Base-by-base conservation (phyloP, 2,888 invertebrate genomes). In the Drosophila putrida region DNA sequence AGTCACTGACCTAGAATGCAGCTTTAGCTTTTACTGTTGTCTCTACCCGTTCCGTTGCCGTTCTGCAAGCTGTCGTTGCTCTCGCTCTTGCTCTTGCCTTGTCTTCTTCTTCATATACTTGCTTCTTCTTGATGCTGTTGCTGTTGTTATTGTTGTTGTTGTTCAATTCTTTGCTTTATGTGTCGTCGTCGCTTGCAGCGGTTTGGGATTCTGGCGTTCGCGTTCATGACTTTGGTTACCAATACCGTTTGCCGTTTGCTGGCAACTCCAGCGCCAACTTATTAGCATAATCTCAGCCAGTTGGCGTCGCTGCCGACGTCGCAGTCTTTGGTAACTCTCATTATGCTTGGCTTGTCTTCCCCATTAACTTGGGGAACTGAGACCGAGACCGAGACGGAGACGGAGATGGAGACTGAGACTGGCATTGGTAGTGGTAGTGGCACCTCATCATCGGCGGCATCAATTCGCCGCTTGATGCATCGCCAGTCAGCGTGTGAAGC, bases 1-100 rank as follows among this genome's bases (percentile, higher is more conserved):
- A 83, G 88, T 82, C 88, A 75, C 67, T 83, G 83, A 88, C 83
- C 89, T 85, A 88, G 88, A 89, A 88, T 89, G 86, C 80, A 88
- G 68, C 82, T 66, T 82, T 55, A 77, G 87, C 88, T 89, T 89
- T 84, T 89, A 89, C 89, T 84, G 83, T 83, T 89, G 75, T 83
- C 71, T 71, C 71, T 78, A 75, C 64, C 68, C 74, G 81, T 79
- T 79, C 75, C 78, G 67, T 81, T 73, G 87, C 68, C 62, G 82
- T 78, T 85, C 71, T 61, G 53, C 60, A 53, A 80, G 71, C 71
- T 82, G 79, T 79, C 59, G 80, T 62, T 70, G 63, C 44, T 58
- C 62, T 46, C 50, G 70, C 58, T 71, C 55, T 46, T 58, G 59
- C 20, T 65, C 13, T 43, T 41, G 6, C 20, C 20, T 20, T 20